A percentile compares a stretch with the other conserved stretches of the same genome.
Conservation (phyloP, 2,113 vertebrate species). For the Mirounga angustirostris region DNA sequence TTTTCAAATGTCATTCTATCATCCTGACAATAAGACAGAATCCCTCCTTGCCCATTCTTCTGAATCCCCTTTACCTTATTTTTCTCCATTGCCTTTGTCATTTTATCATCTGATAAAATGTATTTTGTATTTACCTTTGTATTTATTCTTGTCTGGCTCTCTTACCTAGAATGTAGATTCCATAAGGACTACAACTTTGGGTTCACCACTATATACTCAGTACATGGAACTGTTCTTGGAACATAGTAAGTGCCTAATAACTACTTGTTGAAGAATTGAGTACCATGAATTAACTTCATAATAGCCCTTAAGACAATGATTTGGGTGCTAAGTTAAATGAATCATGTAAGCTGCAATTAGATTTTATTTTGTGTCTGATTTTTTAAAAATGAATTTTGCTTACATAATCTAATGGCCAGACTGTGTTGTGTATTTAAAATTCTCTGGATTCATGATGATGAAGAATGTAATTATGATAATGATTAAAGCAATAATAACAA, state of each 20-base stretch:
- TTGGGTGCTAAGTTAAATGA: not conserved
- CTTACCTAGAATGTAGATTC: not conserved
- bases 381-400: constrained; percentile 21
- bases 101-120: not conserved
- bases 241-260: not conserved
- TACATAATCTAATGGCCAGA: not conserved
- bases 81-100: not conserved
- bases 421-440: constrained; percentile 29
- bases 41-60: not conserved
- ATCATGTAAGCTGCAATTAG: not conserved
- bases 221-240: not conserved
- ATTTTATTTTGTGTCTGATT: not conserved
- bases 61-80: not conserved
- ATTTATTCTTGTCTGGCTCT: not conserved
- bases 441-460: not conserved
- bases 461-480: not conserved
- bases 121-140: not conserved
- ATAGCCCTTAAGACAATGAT: not conserved
- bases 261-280: not conserved
- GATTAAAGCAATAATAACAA: not conserved
- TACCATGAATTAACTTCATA: not conserved
- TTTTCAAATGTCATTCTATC: not conserved
- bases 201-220: not conserved
- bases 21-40: not conserved
- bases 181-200: not conserved